These are phyloP conservation scores for Hemithea aestivaria DNA, from an alignment of 2,888 invertebrate species.

Conservation along the genomic window DNA sequence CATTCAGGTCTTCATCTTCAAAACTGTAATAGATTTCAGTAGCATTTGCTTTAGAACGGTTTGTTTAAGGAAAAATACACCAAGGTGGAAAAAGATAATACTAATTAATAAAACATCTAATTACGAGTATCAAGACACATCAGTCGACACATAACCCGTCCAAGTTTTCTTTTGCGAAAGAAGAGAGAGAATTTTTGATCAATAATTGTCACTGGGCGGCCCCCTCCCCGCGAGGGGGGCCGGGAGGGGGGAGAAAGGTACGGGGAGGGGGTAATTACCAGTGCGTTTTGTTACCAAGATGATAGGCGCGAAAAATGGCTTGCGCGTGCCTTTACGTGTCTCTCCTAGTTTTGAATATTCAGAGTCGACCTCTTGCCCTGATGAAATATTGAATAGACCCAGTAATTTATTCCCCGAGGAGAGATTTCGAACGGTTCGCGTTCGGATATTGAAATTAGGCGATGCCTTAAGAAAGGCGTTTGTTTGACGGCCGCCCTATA, in stretches of 20 bases:
- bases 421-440: slow-evolving; percentile 72
- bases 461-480: slow-evolving; percentile 73
- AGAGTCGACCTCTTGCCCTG: slow-evolving; percentile 71
- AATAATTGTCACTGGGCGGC: slow-evolving; percentile 84
- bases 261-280: slow-evolving; percentile 74
- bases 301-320: slow-evolving; percentile 80
- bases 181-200: slow-evolving; percentile 84
- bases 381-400: slow-evolving; percentile 78
- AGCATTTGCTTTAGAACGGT: no score
- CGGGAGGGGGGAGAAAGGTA: slow-evolving; percentile 35
- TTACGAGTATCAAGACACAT: slow-evolving; percentile 69
- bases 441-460: slow-evolving; percentile 78
- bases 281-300: slow-evolving; percentile 80
- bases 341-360: slow-evolving; percentile 78
- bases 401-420: slow-evolving; percentile 76
- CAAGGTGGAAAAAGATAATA: no score
- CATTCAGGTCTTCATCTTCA: no score
- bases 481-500: slow-evolving; percentile 63
- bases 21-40: no score
- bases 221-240: slow-evolving; percentile 46
- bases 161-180: slow-evolving; percentile 80
- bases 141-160: slow-evolving; percentile 78
- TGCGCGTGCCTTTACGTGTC: slow-evolving; percentile 79
- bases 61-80: no score
- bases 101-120: slow-evolving; percentile 54